Evolutionary conservation across 2,888 invertebrate genomes (phyloP).

Genomic region (Apamea monoglypha): DNA sequence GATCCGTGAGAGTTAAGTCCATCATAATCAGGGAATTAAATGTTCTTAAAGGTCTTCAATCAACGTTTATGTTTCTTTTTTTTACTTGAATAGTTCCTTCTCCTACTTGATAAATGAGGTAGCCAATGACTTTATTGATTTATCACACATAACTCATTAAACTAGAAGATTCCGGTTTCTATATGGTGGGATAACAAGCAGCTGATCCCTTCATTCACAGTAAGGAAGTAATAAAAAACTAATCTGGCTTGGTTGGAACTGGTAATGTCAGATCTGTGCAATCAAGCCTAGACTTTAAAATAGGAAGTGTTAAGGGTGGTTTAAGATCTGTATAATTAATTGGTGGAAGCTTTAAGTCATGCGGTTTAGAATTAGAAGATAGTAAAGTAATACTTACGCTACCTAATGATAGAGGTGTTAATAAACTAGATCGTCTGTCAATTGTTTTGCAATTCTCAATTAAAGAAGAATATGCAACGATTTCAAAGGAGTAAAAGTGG

Average conservation of each 20-base stretch:
- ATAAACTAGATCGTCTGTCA: neutral
- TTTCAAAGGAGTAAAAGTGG: neutral
- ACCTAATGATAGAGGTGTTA: neutral
- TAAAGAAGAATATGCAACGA: neutral
- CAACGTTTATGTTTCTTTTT: neutral
- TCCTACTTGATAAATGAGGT: neutral
- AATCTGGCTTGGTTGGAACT: constrained; percentile 28
- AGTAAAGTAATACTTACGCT: neutral
- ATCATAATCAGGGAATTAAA: neutral
- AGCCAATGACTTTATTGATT: constrained; percentile 6
- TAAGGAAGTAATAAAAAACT: constrained; percentile 57
- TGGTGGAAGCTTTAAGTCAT: constrained; percentile 1
- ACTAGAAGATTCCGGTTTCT: constrained; percentile 4
- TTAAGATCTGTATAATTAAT: constrained; percentile 2
- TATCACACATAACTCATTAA: constrained; percentile 11
- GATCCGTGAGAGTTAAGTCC: neutral
- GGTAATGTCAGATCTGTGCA: constrained; percentile 28
- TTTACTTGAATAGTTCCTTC: neutral
- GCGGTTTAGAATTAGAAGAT: neutral
- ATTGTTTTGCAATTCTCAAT: neutral
- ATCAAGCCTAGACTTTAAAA: constrained; percentile 33
- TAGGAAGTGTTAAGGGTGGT: constrained; percentile 22
- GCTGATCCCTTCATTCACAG: constrained; percentile 49
- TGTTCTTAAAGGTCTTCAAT: neutral
- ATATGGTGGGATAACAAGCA: constrained; percentile 24